phyloP scores from a whole-genome alignment of 2,888 invertebrate genomes.

The Hedya salicella region DNA sequence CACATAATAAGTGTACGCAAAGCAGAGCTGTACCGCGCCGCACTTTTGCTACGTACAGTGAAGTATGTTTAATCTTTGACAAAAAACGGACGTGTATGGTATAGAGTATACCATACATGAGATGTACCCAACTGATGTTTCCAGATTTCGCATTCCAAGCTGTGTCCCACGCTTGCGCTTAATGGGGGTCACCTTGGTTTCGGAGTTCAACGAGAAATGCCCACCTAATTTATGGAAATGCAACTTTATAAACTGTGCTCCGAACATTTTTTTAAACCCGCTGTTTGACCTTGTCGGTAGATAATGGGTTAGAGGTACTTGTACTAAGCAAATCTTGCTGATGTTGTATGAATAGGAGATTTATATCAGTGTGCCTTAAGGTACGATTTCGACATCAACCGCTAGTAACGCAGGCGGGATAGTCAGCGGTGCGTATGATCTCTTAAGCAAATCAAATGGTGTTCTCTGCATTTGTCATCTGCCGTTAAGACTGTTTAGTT shows the following conservation, averaged over 20 bases:
- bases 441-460: too few species aligned
- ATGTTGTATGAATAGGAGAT: too few species aligned
- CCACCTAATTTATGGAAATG: conserved; percentile 39
- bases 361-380: too few species aligned
- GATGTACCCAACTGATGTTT: conserved; percentile 19
- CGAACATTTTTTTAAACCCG: conserved; percentile 26
- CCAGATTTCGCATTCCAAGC: conserved; percentile 30
- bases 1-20: too few species aligned
- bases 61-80: background rate
- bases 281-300: conserved; percentile 17
- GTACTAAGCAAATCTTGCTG: too few species aligned
- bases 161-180: conserved; percentile 33
- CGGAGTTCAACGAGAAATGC: conserved; percentile 37
- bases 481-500: too few species aligned
- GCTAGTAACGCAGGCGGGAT: too few species aligned
- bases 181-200: conserved; percentile 43
- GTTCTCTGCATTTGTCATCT: too few species aligned
- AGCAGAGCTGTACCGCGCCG: too few species aligned
- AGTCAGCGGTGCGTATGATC: too few species aligned
- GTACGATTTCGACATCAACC: too few species aligned
- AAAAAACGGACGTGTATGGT: background rate
- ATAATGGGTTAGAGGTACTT: background rate
- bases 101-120: background rate
- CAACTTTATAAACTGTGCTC: conserved; percentile 28
- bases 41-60: background rate